Conservation (phyloP, 2,797 vertebrate genomes). For the Cynodonichthys magdalenae region DNA sequence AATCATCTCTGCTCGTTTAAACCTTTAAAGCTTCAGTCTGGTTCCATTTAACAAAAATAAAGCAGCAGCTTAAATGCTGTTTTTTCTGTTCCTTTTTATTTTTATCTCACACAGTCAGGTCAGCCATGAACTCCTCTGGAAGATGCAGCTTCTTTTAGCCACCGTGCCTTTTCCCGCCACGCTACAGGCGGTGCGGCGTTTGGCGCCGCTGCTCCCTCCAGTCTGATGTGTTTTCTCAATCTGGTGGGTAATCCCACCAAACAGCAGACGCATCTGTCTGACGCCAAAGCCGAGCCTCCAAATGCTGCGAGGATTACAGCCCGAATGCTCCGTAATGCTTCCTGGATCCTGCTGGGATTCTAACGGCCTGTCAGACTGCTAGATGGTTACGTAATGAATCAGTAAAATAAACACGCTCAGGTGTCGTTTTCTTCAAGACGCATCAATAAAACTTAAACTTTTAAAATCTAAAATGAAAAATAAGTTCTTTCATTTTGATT, state of each 20-base stretch:
- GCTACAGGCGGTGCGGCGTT: conserved; percentile 32
- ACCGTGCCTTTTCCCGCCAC: conserved; percentile 33
- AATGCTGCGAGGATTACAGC: conserved; percentile 71
- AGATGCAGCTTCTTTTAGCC: not conserved
- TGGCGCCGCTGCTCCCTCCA: conserved; percentile 35
- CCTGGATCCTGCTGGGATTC: conserved; percentile 56
- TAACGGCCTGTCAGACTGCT: conserved; percentile 60
- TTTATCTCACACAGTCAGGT: not conserved
- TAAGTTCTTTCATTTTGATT: not conserved
- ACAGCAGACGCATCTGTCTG: conserved; percentile 70
- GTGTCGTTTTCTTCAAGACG: conserved; percentile 43
- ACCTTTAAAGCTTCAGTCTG: not conserved
- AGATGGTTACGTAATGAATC: conserved; percentile 73
- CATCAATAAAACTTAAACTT: conserved; percentile 28
- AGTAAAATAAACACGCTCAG: conserved; percentile 49
- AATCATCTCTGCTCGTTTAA: not conserved
- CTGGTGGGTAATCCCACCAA: conserved; percentile 71
- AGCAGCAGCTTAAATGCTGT: not conserved
- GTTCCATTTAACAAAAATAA: not conserved
- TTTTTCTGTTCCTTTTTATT: too few species aligned
- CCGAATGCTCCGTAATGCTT: conserved; percentile 63
- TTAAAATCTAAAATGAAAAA: not conserved
- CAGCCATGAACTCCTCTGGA: not conserved
- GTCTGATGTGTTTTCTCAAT: conserved; percentile 72
- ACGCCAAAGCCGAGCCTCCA: conserved; percentile 61